Evolutionary conservation across 2,888 invertebrate genomes (phyloP), one percentile per base, ranked within the genome.

Genomic region (Callinectes sapidus): DNA sequence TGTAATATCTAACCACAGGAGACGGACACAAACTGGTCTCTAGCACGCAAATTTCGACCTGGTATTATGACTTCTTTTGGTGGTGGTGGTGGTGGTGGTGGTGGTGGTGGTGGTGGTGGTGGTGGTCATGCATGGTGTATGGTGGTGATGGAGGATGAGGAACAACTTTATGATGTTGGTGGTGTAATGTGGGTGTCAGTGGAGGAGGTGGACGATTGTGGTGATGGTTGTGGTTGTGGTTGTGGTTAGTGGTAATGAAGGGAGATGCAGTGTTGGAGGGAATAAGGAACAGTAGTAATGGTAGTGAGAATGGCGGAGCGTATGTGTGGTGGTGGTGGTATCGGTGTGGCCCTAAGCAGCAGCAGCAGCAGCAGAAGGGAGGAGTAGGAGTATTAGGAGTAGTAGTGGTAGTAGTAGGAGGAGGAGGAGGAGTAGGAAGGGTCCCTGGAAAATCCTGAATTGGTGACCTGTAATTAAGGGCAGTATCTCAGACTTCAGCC

Each of bases 401-500:
- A n/a, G n/a, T n/a, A n/a, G n/a, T n/a, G n/a, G n/a, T n/a, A n/a
- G n/a, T n/a, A n/a, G n/a, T n/a, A 23, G 61, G 61, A 23, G 61
- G 61, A 23, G 61, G 61, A 23, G 61, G 61, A 23, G 61, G 61
- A 23, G 61, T 16, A 23, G 14, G 16, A 81, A 32, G 81, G 35
- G 16, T 32, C 35, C 35, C 35, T 6, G 35, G 81, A 81, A 81
- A 81, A 81, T 81, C 81, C 81, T 81, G 81, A 35, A 81, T 32
- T 23, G 81, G 35, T 81, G 81, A 81, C 81, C 81, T 81, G 81
- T 81, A 35, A 81, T 81, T 81, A 81, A 35, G 81, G 81, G 3
- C 81, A 32, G 81, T 81, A 81, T 35, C 35, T 81, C 81, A 81
- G 16, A 16, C 81, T 81, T 81, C 81, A 81, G 81, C 81, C 81